Percentiles rank a stretch among this genome's conserved stretches.
Conservation (phyloP, 2,113 vertebrate species). For the Gymnobelideus leadbeateri region DNA sequence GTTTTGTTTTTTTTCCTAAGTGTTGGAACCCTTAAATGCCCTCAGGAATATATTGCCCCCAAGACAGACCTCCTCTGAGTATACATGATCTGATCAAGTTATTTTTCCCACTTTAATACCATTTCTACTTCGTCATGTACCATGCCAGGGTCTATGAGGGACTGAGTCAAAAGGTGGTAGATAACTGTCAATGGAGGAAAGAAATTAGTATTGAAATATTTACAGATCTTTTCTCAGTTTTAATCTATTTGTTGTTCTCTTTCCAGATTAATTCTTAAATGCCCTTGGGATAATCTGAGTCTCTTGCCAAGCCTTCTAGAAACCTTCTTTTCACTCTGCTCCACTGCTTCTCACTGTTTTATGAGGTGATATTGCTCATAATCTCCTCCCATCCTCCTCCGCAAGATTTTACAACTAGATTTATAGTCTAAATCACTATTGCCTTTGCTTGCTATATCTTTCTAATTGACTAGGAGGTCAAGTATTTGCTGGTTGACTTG, state of each 20-base stretch:
- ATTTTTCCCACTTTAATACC: background rate
- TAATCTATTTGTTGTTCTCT: slow-evolving; percentile 58
- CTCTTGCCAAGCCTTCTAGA: background rate
- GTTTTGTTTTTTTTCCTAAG: background rate
- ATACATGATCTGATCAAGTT: background rate
- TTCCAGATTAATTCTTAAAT: slow-evolving; percentile 43
- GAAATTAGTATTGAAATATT: background rate
- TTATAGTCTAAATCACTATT: background rate
- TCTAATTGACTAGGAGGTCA: background rate
- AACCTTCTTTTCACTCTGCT: background rate
- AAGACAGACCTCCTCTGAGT: background rate
- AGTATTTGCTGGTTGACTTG: background rate
- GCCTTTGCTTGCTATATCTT: background rate
- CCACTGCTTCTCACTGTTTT: background rate
- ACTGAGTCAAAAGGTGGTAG: background rate
- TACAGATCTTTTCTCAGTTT: slow-evolving; percentile 37
- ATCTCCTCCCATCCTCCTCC: background rate
- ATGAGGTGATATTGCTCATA: slow-evolving; percentile 1
- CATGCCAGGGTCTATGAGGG: background rate
- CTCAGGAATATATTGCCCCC: background rate
- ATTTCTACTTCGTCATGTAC: background rate
- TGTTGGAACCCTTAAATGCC: background rate
- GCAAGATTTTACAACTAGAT: background rate
- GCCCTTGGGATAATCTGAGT: slow-evolving; percentile 2
- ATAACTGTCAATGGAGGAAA: background rate